phyloP scores from a whole-genome alignment of 2,113 vertebrate genomes.

The Oryzias melastigma region DNA sequence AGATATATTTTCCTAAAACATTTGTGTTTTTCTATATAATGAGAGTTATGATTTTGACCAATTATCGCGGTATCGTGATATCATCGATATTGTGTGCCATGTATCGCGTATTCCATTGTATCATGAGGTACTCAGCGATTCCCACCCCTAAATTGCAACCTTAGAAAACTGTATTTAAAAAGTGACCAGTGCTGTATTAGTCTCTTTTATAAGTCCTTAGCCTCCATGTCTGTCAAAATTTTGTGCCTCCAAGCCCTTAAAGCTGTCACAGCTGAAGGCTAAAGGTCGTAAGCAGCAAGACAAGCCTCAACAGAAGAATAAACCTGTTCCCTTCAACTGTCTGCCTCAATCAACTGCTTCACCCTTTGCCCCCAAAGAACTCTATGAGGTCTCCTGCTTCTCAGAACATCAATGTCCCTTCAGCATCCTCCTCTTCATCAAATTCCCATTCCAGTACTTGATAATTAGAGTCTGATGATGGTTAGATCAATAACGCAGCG shows the following conservation, averaged over 20 bases:
- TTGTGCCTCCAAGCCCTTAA: constrained; percentile 33
- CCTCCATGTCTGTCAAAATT: constrained; percentile 22
- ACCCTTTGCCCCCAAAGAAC: not conserved
- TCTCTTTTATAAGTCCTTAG: constrained; percentile 3
- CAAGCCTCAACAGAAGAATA: constrained; percentile 61
- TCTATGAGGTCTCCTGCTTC: not conserved
- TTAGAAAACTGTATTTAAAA: too few relatives aligned
- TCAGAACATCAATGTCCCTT: not conserved
- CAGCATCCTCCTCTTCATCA: not conserved
- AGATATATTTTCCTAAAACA: too few relatives aligned
- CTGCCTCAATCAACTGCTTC: constrained; percentile 52
- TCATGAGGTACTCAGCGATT: too few relatives aligned
- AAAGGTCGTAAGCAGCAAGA: constrained; percentile 70
- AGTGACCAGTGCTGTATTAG: not conserved
- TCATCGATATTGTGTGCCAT: too few relatives aligned
- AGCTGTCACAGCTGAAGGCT: constrained; percentile 65
- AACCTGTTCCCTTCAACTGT: constrained; percentile 64
- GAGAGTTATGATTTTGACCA: too few relatives aligned
- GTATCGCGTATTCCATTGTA: too few relatives aligned
- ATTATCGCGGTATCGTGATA: too few relatives aligned
- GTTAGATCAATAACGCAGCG: constrained; percentile 2
- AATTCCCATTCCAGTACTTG: not conserved
- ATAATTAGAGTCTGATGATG: not conserved
- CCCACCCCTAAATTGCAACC: too few relatives aligned
- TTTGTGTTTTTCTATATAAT: too few relatives aligned